Conservation (phyloP, 2,797 vertebrate species). For the Intellagama lesueurii region DNA sequence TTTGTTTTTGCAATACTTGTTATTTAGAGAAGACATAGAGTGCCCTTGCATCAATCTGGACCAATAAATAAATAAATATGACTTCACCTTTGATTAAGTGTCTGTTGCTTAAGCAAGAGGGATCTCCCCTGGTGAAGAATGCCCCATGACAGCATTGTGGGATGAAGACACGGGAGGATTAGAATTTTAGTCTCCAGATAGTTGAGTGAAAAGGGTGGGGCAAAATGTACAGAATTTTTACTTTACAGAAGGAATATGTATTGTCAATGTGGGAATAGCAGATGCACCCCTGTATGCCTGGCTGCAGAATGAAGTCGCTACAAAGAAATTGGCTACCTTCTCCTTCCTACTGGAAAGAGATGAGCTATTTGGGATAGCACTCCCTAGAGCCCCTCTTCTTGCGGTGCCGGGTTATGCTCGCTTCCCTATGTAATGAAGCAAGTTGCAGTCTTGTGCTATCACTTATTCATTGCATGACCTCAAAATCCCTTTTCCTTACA, state of each 20-base stretch:
- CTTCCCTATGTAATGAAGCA: constrained; percentile 46
- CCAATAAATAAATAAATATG: not conserved
- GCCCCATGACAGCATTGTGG: not conserved
- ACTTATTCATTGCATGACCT: constrained; percentile 73
- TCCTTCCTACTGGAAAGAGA: not conserved
- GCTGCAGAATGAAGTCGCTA: not conserved
- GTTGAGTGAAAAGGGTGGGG: not conserved
- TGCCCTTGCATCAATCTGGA: not conserved
- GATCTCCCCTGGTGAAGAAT: not conserved
- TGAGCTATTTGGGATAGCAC: not conserved
- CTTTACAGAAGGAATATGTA: not conserved
- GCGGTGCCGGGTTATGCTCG: rapidly evolving
- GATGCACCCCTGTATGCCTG: not conserved
- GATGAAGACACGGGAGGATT: not conserved
- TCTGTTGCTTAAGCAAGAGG: not conserved
- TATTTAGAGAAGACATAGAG: not conserved
- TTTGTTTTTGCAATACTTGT: not conserved
- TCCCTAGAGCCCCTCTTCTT: not conserved
- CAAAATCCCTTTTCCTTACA: constrained; percentile 73
- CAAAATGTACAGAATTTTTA: constrained; percentile 10
- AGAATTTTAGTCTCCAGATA: not conserved
- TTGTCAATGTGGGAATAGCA: constrained; percentile 18
- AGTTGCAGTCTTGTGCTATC: not conserved
- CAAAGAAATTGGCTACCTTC: not conserved
- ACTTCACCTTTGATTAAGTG: not conserved